Evolutionary conservation across 2,113 vertebrate genomes (phyloP).

Genomic region (Chaetodon trifascialis): DNA sequence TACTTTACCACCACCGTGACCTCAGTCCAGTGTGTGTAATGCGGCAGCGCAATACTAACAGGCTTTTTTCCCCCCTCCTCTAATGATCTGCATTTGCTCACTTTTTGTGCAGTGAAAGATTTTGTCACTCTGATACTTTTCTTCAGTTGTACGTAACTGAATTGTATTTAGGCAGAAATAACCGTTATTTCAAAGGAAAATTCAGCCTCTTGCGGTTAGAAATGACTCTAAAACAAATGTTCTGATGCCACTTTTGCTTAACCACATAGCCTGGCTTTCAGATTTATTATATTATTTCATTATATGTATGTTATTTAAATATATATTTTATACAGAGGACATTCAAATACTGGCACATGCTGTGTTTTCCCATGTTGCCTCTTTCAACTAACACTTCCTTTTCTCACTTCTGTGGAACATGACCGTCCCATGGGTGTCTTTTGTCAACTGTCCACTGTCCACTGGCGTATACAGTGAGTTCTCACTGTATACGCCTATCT

Average conservation of each 20-base stretch:
- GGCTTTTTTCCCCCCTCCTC: too few species aligned
- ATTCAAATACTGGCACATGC: neutral
- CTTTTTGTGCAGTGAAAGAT: too few species aligned
- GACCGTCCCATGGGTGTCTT: neutral
- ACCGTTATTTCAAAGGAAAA: too few species aligned
- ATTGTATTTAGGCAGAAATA: too few species aligned
- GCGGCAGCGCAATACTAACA: neutral
- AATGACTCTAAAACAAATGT: too few species aligned
- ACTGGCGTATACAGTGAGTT: constrained; percentile 31
- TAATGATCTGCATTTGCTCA: too few species aligned
- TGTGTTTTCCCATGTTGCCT: constrained; percentile 13
- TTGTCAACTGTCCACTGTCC: neutral
- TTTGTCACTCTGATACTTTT: too few species aligned
- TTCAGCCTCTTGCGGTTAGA: too few species aligned
- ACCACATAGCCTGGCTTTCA: neutral
- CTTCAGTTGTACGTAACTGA: too few species aligned
- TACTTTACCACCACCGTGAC: constrained; percentile 1
- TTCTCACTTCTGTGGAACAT: constrained; percentile 46
- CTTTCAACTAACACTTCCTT: constrained; percentile 35
- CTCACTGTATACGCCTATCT: neutral
- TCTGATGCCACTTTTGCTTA: too few species aligned
- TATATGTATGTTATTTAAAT: too few species aligned
- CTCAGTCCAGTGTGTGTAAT: neutral
- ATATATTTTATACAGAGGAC: neutral
- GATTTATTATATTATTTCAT: neutral